A percentile compares a stretch with the other conserved stretches of the same genome.
Evolutionary conservation across 2,888 invertebrate species (phyloP).

Genomic region (Drosophila infuscata): DNA sequence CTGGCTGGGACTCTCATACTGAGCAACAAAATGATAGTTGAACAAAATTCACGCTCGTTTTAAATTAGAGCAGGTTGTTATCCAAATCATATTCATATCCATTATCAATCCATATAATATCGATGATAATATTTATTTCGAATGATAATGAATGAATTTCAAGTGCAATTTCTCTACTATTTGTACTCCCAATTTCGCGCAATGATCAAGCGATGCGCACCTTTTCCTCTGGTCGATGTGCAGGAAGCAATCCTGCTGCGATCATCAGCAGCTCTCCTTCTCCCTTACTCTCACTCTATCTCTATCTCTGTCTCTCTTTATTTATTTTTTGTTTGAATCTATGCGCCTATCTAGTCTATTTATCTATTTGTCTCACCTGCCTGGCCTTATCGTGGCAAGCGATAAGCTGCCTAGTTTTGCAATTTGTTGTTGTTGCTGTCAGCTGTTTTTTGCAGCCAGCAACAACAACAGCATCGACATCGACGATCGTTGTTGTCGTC

Average conservation of each 20-base stretch:
- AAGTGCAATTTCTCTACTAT: neutral
- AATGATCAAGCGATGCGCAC: neutral
- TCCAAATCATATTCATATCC: neutral
- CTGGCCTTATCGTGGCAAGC: constrained; percentile 42
- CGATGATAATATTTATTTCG: neutral
- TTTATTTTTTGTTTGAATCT: neutral
- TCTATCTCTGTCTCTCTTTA: neutral
- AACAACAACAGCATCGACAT: constrained; percentile 34
- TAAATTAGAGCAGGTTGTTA: neutral
- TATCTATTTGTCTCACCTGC: constrained; percentile 54
- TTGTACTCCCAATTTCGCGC: neutral
- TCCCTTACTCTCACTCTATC: too few relatives aligned
- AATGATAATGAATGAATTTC: neutral
- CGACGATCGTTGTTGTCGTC: constrained; percentile 19
- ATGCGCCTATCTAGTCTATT: constrained; percentile 45
- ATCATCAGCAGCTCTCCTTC: neutral
- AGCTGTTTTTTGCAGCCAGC: constrained; percentile 44
- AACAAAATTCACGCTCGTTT: neutral
- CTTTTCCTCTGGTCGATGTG: neutral
- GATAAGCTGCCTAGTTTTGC: constrained; percentile 57
- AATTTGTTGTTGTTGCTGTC: constrained; percentile 44
- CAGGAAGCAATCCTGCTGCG: constrained; percentile 11
- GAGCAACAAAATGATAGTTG: neutral
- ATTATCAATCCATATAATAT: neutral
- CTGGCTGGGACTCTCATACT: neutral